phyloP scores from a whole-genome alignment of 2,888 invertebrate genomes.

The Lottia gigantea region DNA sequence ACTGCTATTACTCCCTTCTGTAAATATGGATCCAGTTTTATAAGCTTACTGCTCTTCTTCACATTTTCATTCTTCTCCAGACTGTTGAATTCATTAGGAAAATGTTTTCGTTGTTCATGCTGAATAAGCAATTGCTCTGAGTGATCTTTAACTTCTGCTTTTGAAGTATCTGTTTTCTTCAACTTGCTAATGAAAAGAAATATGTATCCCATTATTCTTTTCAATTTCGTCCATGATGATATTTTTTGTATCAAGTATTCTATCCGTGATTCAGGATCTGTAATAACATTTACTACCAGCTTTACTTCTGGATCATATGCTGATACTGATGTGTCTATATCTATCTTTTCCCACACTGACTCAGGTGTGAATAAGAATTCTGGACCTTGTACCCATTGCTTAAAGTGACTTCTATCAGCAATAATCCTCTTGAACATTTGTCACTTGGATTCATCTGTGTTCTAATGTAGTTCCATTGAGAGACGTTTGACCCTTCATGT shows the following conservation, averaged over 20 bases:
- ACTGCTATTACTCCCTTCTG: slow-evolving; percentile 27
- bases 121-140: slow-evolving; percentile 12
- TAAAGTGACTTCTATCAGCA: slow-evolving; percentile 15
- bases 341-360: not conserved
- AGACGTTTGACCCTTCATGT: slow-evolving; percentile 13
- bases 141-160: not conserved
- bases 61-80: slow-evolving; percentile 1
- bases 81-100: not conserved
- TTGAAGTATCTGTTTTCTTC: too few species aligned
- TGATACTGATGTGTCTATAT: not conserved
- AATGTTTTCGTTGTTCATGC: not conserved
- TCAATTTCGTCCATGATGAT: slow-evolving; percentile 3
- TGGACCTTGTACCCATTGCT: slow-evolving; percentile 29
- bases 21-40: slow-evolving; percentile 23
- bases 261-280: not conserved
- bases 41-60: slow-evolving; percentile 7
- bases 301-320: slow-evolving; percentile 14
- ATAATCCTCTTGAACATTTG: slow-evolving; percentile 26
- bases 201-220: slow-evolving; percentile 10
- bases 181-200: not conserved
- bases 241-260: not conserved
- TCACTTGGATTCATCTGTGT: slow-evolving; percentile 32
- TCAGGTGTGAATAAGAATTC: slow-evolving; percentile 22
- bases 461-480: slow-evolving; percentile 28
- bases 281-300: not conserved